phyloP scores from a whole-genome alignment of 2,113 vertebrate genomes.

The Pagrus major region DNA sequence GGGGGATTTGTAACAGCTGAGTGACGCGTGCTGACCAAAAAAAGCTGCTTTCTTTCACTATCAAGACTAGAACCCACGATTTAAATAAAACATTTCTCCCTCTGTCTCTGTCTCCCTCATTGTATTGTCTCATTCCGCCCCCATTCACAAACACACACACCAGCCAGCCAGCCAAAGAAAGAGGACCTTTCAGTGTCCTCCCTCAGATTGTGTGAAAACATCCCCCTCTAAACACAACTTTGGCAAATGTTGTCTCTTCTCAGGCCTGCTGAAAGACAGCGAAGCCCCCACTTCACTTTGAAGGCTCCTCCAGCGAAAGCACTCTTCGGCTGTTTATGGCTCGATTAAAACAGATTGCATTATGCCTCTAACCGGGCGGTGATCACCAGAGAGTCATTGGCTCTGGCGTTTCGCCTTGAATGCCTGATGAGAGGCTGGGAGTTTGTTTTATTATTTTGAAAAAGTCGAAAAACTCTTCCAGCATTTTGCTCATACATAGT shows the following conservation, averaged over 20 bases:
- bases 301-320: conserved; percentile 57
- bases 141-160: conserved; percentile 22
- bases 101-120: background rate
- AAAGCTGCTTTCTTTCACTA: conserved; percentile 3
- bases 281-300: conserved; percentile 39
- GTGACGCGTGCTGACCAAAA: conserved; percentile 24
- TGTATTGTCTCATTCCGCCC: conserved; percentile 23
- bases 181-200: conserved; percentile 37
- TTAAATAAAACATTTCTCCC: conserved; percentile 25
- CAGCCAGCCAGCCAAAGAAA: conserved; percentile 31
- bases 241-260: conserved; percentile 52
- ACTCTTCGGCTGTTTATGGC: conserved; percentile 42
- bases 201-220: conserved; percentile 47
- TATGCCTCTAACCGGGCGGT: conserved; percentile 18
- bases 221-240: conserved; percentile 19
- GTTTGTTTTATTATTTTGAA: conserved; percentile 20
- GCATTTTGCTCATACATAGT: background rate
- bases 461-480: conserved; percentile 2
- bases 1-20: conserved; percentile 39
- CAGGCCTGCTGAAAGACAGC: conserved; percentile 17
- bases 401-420: conserved; percentile 11
- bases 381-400: conserved; percentile 14
- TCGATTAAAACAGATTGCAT: conserved; percentile 49
- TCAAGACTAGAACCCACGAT: background rate
- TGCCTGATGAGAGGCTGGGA: conserved; percentile 32